Base-by-base conservation (phyloP, 2,797 vertebrate genomes). In the Kryptolebias ocellatus region DNA sequence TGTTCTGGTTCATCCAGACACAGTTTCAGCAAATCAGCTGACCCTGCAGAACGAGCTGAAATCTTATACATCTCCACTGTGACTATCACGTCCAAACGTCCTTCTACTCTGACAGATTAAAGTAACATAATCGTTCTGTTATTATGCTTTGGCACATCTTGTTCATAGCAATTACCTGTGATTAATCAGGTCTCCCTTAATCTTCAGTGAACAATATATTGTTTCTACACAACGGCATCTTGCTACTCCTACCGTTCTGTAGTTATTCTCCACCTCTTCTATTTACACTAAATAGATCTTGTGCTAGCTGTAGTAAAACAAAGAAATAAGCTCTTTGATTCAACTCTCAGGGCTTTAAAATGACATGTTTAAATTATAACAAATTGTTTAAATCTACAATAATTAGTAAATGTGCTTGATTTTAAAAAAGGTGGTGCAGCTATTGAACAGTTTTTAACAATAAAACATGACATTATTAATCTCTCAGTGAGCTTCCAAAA, bases 1-100 rank as follows among this genome's bases (percentile, higher is more conserved):
- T 85, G 51, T 67, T 49, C 45, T 53, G n/a, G 11, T 71, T 18
- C 31, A 65, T 62, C 11, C 6, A 67, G 6, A 45, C 0, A 57
- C 3, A 12, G 11, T 42, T 60, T 74, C 24, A 49, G 3, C 1
- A 11, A 53, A 9, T 17, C 2, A 39, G 42, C 4, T n/a, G 28
- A 51, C 20, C 6, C 20, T 68, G 29, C 24, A 2, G 31, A 2
- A 67, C 0, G 37, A 68, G 18, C 8, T 53, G 4, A 62, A 64
- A 53, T 60, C 18, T 16, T 52, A 66, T 37, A 64, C 49, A 63
- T 75, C 46, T 44, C 1, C 8, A 34, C 49, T 52, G 16, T 24
- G 8, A 45, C 39, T 14, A 11, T 14, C 53, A 17, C 28, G 18
- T 53, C 44, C 28, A 70, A 49, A 11, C 46, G 1, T 16, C 31